Evolutionary conservation across 2,797 vertebrate species (phyloP).

Genomic region (Rhabdophis nuchalis): DNA sequence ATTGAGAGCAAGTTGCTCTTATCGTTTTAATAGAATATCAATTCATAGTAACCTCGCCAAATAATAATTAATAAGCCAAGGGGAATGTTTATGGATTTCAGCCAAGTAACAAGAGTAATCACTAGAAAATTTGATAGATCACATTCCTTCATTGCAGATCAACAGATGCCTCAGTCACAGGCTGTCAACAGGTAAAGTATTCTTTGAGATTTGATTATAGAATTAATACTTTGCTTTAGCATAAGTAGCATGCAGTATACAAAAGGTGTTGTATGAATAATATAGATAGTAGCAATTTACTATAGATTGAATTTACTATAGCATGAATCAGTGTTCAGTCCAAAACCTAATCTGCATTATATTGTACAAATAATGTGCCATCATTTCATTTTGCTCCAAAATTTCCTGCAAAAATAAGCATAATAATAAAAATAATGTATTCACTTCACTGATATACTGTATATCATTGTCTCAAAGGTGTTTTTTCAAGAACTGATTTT

Average conservation of each 20-base stretch:
- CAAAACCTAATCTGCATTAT: background rate
- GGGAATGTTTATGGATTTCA: background rate
- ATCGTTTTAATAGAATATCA: background rate
- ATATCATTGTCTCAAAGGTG: background rate
- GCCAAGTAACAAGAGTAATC: background rate
- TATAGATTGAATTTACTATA: background rate
- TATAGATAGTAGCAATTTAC: background rate
- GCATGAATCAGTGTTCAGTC: background rate
- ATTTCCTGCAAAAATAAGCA: background rate
- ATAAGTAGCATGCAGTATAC: background rate
- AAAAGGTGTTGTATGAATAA: background rate
- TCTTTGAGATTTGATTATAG: background rate
- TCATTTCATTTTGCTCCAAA: background rate
- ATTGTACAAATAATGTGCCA: background rate
- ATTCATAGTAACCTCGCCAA: background rate
- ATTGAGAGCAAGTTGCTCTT: background rate
- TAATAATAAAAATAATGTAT: background rate
- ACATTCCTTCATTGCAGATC: background rate
- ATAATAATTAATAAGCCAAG: background rate
- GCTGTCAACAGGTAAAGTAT: background rate
- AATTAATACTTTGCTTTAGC: background rate
- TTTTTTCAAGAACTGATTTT: too few relatives aligned
- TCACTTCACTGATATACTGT: background rate
- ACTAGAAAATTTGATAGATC: background rate
- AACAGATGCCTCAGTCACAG: background rate